Conservation (phyloP, 2,113 vertebrate species). For the Pangasianodon gigas region DNA sequence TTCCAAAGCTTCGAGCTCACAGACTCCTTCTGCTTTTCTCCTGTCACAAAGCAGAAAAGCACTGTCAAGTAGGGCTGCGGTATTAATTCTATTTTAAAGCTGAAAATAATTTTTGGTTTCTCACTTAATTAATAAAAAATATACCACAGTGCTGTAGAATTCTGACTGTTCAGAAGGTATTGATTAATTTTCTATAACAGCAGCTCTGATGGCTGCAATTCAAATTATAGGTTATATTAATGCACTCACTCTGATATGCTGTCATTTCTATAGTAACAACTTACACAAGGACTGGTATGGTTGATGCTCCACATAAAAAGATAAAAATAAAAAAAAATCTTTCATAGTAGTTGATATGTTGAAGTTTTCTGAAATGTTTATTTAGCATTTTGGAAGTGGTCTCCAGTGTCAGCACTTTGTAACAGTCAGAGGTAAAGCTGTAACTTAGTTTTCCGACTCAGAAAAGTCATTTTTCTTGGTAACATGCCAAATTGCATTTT, state of each 20-base stretch:
- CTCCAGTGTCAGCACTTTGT: neutral
- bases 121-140: neutral
- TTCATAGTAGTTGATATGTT: neutral
- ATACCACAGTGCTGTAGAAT: neutral
- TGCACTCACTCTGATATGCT: neutral
- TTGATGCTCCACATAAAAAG: neutral
- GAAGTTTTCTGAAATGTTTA: neutral
- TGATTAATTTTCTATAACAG: neutral
- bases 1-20: slow-evolving; percentile 79
- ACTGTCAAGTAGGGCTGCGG: neutral
- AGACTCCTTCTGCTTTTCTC: slow-evolving; percentile 82
- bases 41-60: slow-evolving; percentile 4
- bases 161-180: neutral
- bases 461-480: neutral
- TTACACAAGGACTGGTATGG: neutral
- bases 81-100: neutral
- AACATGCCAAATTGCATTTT: neutral
- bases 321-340: too few species aligned
- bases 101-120: neutral
- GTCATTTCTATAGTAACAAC: neutral
- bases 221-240: neutral
- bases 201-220: neutral
- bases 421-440: neutral
- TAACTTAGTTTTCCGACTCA: too few species aligned
- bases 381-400: neutral